These are phyloP conservation scores for Pinna nobilis DNA, from an alignment of 1,140 invertebrate genomes.

Conservation along the genomic window DNA sequence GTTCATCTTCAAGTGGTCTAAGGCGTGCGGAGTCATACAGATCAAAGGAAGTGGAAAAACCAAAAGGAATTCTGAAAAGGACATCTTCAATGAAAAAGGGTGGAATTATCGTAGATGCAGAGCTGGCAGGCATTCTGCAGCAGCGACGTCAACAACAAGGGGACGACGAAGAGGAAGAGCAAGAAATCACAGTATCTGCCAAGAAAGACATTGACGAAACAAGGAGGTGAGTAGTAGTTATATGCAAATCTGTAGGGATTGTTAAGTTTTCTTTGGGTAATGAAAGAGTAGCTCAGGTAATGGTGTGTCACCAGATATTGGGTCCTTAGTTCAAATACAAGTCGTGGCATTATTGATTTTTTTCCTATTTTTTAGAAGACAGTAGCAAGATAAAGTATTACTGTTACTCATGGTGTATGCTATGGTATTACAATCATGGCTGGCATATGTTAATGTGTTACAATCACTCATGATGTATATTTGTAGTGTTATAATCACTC, in stretches of 20 bases:
- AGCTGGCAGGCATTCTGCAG: slow-evolving; percentile 48
- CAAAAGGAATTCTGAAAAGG: slow-evolving; percentile 53
- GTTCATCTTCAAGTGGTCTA: background rate
- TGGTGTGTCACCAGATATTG: too few relatives aligned
- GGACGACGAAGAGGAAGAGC: slow-evolving; percentile 40
- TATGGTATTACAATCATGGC: too few relatives aligned
- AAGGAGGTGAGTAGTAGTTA: slow-evolving; percentile 13
- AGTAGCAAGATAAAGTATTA: too few relatives aligned
- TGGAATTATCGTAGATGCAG: slow-evolving; percentile 51
- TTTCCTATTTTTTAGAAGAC: too few relatives aligned
- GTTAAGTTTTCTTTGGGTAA: too few relatives aligned
- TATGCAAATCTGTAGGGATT: background rate
- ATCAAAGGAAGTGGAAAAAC: slow-evolving; percentile 19
- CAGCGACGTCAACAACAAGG: slow-evolving; percentile 34
- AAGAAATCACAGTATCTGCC: slow-evolving; percentile 24
- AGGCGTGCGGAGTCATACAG: slow-evolving; percentile 38
- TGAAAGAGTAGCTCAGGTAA: too few relatives aligned
- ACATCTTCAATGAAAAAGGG: slow-evolving; percentile 50
- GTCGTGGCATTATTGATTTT: too few relatives aligned
- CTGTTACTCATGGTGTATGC: too few relatives aligned
- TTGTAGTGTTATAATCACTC: too few relatives aligned
- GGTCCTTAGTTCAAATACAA: too few relatives aligned
- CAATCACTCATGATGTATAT: too few relatives aligned
- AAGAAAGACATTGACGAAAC: slow-evolving; percentile 46
- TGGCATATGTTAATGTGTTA: too few relatives aligned